Base-by-base conservation (phyloP, 2,888 invertebrate genomes). In the Serrognathus titanus region DNA sequence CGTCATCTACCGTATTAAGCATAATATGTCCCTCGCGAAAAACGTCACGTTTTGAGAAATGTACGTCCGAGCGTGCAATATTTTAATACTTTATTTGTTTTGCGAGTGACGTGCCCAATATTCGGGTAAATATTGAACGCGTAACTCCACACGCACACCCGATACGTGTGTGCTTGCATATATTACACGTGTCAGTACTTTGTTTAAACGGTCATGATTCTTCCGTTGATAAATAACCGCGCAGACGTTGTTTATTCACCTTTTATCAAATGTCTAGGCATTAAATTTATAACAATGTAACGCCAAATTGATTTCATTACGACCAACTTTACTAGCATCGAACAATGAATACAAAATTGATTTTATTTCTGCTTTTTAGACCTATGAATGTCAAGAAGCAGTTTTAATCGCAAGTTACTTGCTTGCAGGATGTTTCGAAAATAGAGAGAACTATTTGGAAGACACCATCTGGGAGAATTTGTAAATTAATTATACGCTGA, bases 91-190 rank as follows among this genome's bases (percentile, higher is more conserved):
- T 57, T 57, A 61, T 61, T 61, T 60, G 59, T 48, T 55, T 59
- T 55, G 54, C 16, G 35, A 47, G 52, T 53, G 57, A 57, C 57
- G 46, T 37, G 52, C 48, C 54, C 50, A 59, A 67, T 63, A 65
- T 69, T 68, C 64, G 62, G 53, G 69, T 69, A 71, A 71, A 71
- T 71, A 70, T 71, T 71, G 66, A 69, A 69, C 67, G 60, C 70
- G 70, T 71, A 70, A 71, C 67, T 70, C 24, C 24, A 31, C 69
- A 69, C 66, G 69, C 63, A 66, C 63, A 60, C 62, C 58, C 62
- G 67, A 69, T 68, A 71, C 69, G 71, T 73, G 72, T 74, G 74
- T 71, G 66, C 63, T 67, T 72, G 73, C 73, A 74, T 72, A 72
- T 71, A 70, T 71, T 71, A 71, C 70, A 69, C 64, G 66, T 69